These are phyloP conservation scores for Melanerpes aurifrons DNA, from an alignment of 2,113 vertebrate genomes.

Conservation along the genomic window DNA sequence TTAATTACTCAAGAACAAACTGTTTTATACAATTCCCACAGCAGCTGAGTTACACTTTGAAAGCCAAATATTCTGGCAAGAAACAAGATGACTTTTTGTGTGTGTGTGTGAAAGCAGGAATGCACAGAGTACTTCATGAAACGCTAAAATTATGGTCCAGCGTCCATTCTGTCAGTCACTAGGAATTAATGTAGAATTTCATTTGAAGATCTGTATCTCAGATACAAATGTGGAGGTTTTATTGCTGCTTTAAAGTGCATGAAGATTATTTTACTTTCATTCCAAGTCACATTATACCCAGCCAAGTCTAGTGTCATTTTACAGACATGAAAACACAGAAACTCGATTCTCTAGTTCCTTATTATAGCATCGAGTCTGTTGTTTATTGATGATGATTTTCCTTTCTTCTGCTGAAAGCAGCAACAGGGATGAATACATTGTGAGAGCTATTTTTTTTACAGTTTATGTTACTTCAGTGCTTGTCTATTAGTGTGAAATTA, in stretches of 20 bases:
- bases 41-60: constrained; percentile 23
- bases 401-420: neutral
- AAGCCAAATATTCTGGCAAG: neutral
- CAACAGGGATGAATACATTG: neutral
- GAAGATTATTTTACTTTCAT: constrained; percentile 18
- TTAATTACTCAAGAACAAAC: constrained; percentile 54
- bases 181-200: neutral
- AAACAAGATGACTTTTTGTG: neutral
- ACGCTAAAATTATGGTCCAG: neutral
- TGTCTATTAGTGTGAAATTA: neutral
- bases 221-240: neutral
- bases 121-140: neutral
- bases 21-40: constrained; percentile 34
- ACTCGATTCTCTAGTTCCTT: neutral
- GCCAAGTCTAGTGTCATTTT: constrained; percentile 12
- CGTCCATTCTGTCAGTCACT: neutral
- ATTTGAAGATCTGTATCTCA: neutral
- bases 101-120: neutral
- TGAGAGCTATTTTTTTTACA: neutral
- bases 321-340: constrained; percentile 23
- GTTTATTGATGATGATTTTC: constrained; percentile 22
- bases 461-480: neutral
- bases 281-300: neutral
- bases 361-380: neutral
- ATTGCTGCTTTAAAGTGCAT: neutral